Conservation (phyloP, 1,140 invertebrate genomes). For the Mesaphorura yosii region DNA sequence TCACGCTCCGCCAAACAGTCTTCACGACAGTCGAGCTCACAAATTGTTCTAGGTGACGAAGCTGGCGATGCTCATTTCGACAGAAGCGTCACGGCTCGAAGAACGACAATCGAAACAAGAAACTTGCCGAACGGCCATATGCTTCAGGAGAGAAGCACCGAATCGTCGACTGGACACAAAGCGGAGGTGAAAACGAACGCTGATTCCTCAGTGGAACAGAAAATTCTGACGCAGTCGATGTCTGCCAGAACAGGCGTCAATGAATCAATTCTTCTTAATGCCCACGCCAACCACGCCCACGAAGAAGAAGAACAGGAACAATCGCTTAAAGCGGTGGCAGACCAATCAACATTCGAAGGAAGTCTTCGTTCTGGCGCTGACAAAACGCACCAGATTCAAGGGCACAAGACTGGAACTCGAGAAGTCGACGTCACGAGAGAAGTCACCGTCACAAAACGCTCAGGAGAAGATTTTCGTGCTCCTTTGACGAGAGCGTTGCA, state of each 20-base stretch:
- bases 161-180: slow-evolving; percentile 18
- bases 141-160: slow-evolving; percentile 22
- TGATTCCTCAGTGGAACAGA: slow-evolving; percentile 26
- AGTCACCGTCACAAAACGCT: slow-evolving; percentile 29
- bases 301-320: slow-evolving; percentile 15
- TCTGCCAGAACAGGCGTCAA: slow-evolving; percentile 25
- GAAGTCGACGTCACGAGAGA: slow-evolving; percentile 28
- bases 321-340: too few relatives aligned
- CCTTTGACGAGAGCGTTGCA: too few relatives aligned
- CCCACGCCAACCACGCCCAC: too few relatives aligned
- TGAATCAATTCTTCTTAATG: slow-evolving; percentile 27
- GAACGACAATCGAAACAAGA: slow-evolving; percentile 23
- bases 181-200: slow-evolving; percentile 19
- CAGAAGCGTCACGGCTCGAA: slow-evolving; percentile 12
- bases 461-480: too few relatives aligned
- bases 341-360: not conserved
- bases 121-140: slow-evolving; percentile 29
- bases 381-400: slow-evolving; percentile 14
- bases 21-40: slow-evolving; percentile 23
- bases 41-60: slow-evolving; percentile 28
- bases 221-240: slow-evolving; percentile 27
- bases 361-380: not conserved
- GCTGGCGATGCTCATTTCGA: slow-evolving; percentile 27
- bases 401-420: slow-evolving; percentile 16
- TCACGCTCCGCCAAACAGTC: not conserved